These are phyloP conservation scores for Paraplagusia blochii DNA, from an alignment of 2,113 vertebrate species.

Conservation along the genomic window DNA sequence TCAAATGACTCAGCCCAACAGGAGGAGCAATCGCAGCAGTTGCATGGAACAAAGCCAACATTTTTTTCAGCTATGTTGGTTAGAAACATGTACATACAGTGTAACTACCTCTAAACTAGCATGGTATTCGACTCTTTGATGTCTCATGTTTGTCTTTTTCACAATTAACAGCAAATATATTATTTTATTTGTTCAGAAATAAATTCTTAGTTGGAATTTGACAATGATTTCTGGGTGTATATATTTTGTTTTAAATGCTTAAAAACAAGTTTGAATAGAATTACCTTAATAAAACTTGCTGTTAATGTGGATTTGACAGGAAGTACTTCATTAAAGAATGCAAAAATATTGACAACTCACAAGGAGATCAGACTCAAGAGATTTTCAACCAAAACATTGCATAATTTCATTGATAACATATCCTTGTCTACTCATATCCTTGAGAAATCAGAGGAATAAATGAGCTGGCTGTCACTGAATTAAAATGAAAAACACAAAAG, in stretches of 20 bases:
- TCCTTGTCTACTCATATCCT: no score
- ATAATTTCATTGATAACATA: no score
- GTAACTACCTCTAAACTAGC: constrained; percentile 83
- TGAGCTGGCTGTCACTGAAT: no score
- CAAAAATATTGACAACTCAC: background rate
- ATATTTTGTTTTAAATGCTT: constrained; percentile 77
- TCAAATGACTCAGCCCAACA: constrained; percentile 36
- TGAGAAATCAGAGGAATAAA: no score
- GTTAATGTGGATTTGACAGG: constrained; percentile 5
- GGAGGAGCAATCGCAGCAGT: constrained; percentile 34
- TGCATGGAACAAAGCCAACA: constrained; percentile 53
- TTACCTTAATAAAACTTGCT: constrained; percentile 58
- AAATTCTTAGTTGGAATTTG: constrained; percentile 68
- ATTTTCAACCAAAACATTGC: no score
- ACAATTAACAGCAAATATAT: constrained; percentile 74
- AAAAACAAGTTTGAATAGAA: constrained; percentile 77
- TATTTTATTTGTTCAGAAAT: constrained; percentile 71
- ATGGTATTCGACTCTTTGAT: constrained; percentile 70
- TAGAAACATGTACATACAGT: constrained; percentile 74
- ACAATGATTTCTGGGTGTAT: constrained; percentile 77
- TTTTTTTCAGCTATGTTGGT: constrained; percentile 61
- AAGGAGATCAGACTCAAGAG: no score
- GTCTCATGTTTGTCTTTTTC: constrained; percentile 69
- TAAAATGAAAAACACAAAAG: no score
- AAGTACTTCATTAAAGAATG: background rate